Evolutionary conservation across 2,888 invertebrate species (phyloP), one percentile per base, ranked within the genome.

Genomic region (Callyntrura guangdongensis): DNA sequence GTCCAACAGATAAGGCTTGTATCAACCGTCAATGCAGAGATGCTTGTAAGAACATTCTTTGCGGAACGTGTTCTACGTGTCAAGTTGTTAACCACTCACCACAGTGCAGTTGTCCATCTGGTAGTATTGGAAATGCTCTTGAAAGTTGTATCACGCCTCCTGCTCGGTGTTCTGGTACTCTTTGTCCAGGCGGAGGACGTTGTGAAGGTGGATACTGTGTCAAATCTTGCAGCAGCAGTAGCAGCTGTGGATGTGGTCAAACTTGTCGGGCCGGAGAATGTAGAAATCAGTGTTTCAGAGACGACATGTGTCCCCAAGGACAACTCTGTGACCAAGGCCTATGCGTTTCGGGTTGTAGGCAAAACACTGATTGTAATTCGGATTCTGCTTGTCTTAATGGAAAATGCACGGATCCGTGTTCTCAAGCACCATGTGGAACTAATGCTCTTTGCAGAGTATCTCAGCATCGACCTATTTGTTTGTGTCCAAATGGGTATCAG

Each of bases 11-110:
- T 91, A 96, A 98, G 95, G 97, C 98, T 14, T 98, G 98, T 94
- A 95, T 98, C 67, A 97, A 97, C 94, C 97, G 97, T 94, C 97
- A 97, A 95, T 98, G 98, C 94, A 96, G 96, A 96, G 97, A 97
- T 96, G 98, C 98, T 9, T 98, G 98, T 94, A 96, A 96, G 86
- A 96, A 96, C 12, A 96, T 96, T 83, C 96, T 97, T 83, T 98
- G 98, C 94, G 98, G 98, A 74, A 96, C 97, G 74, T 98, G 98
- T 94, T 97, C 98, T 20, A 96, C 96, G 83, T 98, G 98, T 94
- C 96, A 96, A 94, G 98, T 98, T 2, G 96, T 97, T 86, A 97
- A 97, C 95, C 98, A 98, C 94, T 97, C 97, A 45, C 91, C 93
- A 4, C 91, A 91, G 94, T 98, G 98, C 94, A 97, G 97, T 94